These are phyloP conservation scores for Chelonia mydas DNA, from an alignment of 2,797 vertebrate species.

Conservation along the genomic window DNA sequence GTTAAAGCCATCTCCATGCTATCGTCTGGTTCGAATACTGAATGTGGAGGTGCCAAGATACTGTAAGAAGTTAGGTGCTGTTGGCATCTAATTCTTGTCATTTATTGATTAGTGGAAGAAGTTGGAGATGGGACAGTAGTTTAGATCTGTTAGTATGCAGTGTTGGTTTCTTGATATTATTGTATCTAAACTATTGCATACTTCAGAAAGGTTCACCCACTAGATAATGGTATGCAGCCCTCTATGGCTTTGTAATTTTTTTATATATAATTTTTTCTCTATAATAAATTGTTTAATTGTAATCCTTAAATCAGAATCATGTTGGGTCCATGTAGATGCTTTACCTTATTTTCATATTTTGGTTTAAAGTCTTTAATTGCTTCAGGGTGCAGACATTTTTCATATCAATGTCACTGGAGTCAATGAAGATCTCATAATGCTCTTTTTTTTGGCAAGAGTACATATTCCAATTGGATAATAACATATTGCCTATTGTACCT, in stretches of 20 bases:
- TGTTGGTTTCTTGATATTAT: no score
- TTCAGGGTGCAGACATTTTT: not conserved
- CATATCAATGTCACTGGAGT: not conserved
- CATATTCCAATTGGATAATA: no score
- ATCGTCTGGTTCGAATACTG: not conserved
- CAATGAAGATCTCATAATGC: not conserved
- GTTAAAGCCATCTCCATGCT: not conserved
- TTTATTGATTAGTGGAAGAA: not conserved
- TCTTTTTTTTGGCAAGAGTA: no score
- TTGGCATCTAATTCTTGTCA: not conserved
- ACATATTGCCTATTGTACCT: no score
- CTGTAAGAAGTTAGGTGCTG: not conserved
- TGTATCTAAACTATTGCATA: no score
- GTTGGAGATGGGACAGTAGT: not conserved
- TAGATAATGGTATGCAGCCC: no score
- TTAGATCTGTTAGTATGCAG: not conserved
- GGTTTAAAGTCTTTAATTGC: not conserved
- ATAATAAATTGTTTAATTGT: not conserved
- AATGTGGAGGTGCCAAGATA: no score
- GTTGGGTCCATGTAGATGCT: not conserved
- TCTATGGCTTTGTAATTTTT: not conserved
- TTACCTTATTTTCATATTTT: not conserved
- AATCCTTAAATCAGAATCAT: not conserved
- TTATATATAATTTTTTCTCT: not conserved
- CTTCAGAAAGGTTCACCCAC: no score